Evolutionary conservation across 2,888 invertebrate species (phyloP), one percentile per base, ranked within the genome.

Genomic region (Cosmopolites sordidus): DNA sequence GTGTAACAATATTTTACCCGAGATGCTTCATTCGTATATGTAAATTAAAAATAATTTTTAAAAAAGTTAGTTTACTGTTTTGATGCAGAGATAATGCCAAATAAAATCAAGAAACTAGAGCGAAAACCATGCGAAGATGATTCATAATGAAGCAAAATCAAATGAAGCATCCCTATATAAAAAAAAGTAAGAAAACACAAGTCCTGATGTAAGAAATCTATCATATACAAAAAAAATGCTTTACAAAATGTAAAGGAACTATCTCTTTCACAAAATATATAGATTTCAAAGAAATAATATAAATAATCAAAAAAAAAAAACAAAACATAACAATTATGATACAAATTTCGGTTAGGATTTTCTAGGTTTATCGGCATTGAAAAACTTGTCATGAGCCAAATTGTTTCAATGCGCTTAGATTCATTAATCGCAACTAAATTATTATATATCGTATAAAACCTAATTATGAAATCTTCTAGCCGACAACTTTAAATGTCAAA

Each of bases 311-410:
- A 62, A 62, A 62, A 50, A 51, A 63, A 62, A 62, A 62, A 57
- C 62, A 64, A 55, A 60, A 60, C 51, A 60, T 55, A 63, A 64
- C 62, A 63, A 64, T 54, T 63, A 64, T 64, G 58, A 58, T 61
- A 62, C 60, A 63, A 58, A 56, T 59, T 55, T 52, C 50, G 48
- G 41, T 55, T 57, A 42, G 30, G 33, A 12, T 52, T 42, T 30
- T 42, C 14, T 18, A 39, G 6, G 11, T 18, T 46, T 39, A 38
- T 15, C 17, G 6, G n/a, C n/a, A 37, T 12, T 12, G 37, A 12
- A 37, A 14, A 37, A n/a, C 12, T 37, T 37, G n/a, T 37, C 5
- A 11, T 5, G 9, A 14, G 3, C n/a, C 37, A 12, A 12, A 14
- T 37, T n/a, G n/a, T n/a, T 37, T 40, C 15, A 40, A 42, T 17